Evolutionary conservation across 2,888 invertebrate genomes (phyloP).

Genomic region (Chrysodeixis includens): DNA sequence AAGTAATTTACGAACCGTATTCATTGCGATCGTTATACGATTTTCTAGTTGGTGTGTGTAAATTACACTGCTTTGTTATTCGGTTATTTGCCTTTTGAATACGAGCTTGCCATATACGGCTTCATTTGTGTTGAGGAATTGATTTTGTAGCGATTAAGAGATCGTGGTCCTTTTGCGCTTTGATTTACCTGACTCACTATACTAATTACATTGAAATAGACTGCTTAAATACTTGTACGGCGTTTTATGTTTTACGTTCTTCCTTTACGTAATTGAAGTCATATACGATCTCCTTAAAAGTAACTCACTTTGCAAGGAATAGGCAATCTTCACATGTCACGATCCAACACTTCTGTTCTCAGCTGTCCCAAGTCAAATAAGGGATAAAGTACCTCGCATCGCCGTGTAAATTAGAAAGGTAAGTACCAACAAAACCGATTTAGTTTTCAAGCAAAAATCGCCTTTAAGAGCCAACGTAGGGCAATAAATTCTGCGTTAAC

Average conservation of each 20-base stretch:
- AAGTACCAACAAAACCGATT: conserved; percentile 58
- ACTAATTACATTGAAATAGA: background rate
- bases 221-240: background rate
- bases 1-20: conserved; percentile 44
- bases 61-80: conserved; percentile 26
- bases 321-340: conserved; percentile 52
- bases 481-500: conserved; percentile 61
- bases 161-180: background rate
- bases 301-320: conserved; percentile 37
- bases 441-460: conserved; percentile 58
- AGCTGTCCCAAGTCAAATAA: conserved; percentile 57
- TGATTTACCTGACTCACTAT: background rate
- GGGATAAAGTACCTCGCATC: conserved; percentile 54
- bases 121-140: background rate
- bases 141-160: background rate
- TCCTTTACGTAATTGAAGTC: conserved; percentile 16
- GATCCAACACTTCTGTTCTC: conserved; percentile 40
- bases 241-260: background rate
- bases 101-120: background rate
- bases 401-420: conserved; percentile 58
- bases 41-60: conserved; percentile 29
- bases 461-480: conserved; percentile 56
- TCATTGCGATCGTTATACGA: conserved; percentile 32
- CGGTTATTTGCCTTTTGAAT: conserved; percentile 7
- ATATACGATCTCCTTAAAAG: conserved; percentile 14